Conservation (phyloP, 2,888 invertebrate genomes). For the Nymphalis polychloros region DNA sequence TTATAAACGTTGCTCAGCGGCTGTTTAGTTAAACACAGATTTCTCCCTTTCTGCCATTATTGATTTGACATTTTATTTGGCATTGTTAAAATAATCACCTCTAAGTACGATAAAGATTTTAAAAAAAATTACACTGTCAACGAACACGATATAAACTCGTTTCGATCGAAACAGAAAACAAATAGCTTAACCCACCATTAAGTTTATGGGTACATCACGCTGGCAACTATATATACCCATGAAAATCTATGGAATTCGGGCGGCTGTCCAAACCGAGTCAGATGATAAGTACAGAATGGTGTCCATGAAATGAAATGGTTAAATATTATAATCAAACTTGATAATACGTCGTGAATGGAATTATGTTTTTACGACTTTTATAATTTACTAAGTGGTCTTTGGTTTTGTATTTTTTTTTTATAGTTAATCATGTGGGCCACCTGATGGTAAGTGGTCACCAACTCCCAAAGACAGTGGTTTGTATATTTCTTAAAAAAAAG, state of each 20-base stretch:
- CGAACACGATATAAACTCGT: not conserved
- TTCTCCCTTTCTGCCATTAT: too few species aligned
- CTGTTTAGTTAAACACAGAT: too few species aligned
- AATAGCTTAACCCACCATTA: constrained; percentile 39
- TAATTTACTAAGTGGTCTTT: too few species aligned
- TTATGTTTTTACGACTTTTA: not conserved
- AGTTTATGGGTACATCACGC: constrained; percentile 45
- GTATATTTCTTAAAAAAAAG: too few species aligned
- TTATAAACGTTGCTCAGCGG: too few species aligned
- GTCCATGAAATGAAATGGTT: constrained; percentile 27
- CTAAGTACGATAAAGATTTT: not conserved
- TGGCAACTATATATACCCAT: constrained; percentile 44
- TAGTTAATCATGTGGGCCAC: too few species aligned
- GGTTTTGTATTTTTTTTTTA: too few species aligned
- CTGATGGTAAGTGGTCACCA: too few species aligned
- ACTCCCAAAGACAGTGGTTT: too few species aligned
- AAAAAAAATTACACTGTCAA: not conserved
- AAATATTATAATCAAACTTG: constrained; percentile 23
- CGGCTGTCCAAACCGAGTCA: constrained; percentile 36
- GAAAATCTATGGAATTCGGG: constrained; percentile 48
- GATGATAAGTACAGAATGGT: constrained; percentile 13
- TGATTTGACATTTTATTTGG: too few species aligned
- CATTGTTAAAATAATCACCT: too few species aligned
- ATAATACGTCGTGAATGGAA: not conserved
- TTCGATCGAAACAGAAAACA: constrained; percentile 16